A percentile compares a stretch with the other conserved stretches of the same genome.
These are phyloP conservation scores for Corapipo altera DNA, from an alignment of 2,113 vertebrate genomes.

Conservation along the genomic window DNA sequence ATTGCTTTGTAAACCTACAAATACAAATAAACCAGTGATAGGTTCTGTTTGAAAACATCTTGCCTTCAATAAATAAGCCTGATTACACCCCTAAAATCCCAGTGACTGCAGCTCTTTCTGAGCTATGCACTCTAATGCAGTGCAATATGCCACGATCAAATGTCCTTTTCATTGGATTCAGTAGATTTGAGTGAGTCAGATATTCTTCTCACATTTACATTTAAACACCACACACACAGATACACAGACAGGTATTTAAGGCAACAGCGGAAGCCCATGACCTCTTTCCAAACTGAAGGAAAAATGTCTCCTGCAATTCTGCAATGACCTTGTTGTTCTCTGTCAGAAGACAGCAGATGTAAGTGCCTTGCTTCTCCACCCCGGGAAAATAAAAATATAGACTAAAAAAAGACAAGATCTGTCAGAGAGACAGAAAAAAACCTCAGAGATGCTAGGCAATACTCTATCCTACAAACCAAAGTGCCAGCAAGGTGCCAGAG, in stretches of 20 bases:
- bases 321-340: not conserved
- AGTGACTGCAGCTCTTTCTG: not conserved
- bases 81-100: not conserved
- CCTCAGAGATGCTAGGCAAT: not conserved
- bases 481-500: not conserved
- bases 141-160: not conserved
- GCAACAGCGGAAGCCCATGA: not conserved
- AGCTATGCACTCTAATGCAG: not conserved
- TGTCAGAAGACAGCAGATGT: not conserved
- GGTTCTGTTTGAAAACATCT: not conserved
- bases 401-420: not conserved
- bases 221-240: not conserved
- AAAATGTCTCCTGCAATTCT: not conserved
- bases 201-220: not conserved
- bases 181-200: not conserved
- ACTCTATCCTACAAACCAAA: not conserved
- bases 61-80: not conserved
- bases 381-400: not conserved
- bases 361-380: not conserved
- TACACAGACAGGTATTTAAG: not conserved
- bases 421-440: not conserved
- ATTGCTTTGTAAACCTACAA: not conserved
- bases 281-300: not conserved
- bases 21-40: not conserved
- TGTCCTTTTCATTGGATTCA: not conserved